Percentiles rank a stretch among this genome's conserved stretches.
These are phyloP conservation scores for Anguilla megastoma DNA, from an alignment of 2,797 vertebrate species.

Conservation along the genomic window DNA sequence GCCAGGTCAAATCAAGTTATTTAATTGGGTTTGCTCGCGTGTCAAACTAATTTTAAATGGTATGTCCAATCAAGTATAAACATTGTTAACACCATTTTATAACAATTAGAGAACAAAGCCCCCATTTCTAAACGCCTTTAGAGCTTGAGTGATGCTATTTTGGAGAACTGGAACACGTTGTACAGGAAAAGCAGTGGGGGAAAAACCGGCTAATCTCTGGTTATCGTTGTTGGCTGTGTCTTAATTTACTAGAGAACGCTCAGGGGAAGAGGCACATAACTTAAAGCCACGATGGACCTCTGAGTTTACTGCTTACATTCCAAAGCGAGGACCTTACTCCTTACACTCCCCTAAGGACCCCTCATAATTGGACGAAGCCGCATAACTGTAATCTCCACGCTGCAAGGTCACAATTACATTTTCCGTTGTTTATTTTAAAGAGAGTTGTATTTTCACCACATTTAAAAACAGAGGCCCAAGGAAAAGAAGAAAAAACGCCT, in stretches of 20 bases:
- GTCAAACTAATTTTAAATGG: not conserved
- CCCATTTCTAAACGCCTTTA: not conserved
- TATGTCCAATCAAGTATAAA: not conserved
- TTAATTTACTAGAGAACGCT: not conserved
- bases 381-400: not conserved
- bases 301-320: not conserved
- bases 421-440: not conserved
- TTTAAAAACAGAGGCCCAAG: not conserved
- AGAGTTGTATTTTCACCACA: not conserved
- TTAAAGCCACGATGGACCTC: not conserved
- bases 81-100: not conserved
- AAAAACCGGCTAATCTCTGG: not conserved
- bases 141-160: not conserved
- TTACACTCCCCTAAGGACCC: not conserved
- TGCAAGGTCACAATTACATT: not conserved
- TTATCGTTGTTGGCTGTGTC: not conserved
- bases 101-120: not conserved
- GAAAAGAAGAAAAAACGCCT: not conserved
- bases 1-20: not conserved
- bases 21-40: not conserved
- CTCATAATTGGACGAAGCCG: not conserved
- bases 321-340: too few species aligned
- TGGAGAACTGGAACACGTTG: not conserved
- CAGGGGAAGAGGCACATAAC: not conserved
- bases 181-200: not conserved